Evolutionary conservation across 37 sponge, comb jelly and placozoan genomes (phyloP).

Genomic region (Eunapius fragilis): DNA sequence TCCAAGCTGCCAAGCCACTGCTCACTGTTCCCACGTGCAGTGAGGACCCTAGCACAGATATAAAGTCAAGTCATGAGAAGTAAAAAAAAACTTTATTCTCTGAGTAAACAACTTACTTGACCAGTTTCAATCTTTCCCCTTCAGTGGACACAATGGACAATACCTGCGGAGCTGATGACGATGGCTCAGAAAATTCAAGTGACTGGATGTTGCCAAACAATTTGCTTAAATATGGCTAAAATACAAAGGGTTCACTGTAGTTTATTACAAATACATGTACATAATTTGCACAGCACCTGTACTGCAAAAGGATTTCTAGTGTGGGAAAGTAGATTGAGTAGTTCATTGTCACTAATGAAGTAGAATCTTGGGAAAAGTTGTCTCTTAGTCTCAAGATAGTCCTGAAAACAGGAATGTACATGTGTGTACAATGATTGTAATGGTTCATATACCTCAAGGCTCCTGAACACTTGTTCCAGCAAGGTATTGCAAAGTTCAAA

Average conservation of each 20-base stretch:
- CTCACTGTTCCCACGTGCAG: constrained; percentile 67
- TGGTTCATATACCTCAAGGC: constrained; percentile 48
- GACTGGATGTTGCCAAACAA: constrained; percentile 70
- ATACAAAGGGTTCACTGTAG: neutral
- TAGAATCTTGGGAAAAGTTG: constrained; percentile 73
- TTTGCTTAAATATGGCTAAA: constrained; percentile 64
- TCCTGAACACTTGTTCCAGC: constrained; percentile 77
- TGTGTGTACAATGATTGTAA: neutral
- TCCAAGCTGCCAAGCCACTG: constrained; percentile 61
- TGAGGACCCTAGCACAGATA: constrained; percentile 19
- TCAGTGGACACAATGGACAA: constrained; percentile 73
- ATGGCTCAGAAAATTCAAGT: constrained; percentile 40
- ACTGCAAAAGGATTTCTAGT: constrained; percentile 49
- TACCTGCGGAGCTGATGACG: constrained; percentile 29
- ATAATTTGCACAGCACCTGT: constrained; percentile 42
- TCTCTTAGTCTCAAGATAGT: constrained; percentile 78
- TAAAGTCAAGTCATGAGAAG: neutral
- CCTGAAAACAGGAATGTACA: constrained; percentile 32
- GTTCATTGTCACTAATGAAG: constrained; percentile 77
- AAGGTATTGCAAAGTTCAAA: constrained; percentile 61
- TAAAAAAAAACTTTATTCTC: neutral
- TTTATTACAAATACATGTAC: neutral
- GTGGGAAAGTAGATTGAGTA: constrained; percentile 73
- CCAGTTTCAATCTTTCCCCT: constrained; percentile 65
- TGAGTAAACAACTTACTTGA: constrained; percentile 42